Base-by-base conservation (phyloP, 2,113 vertebrate species). In the Cyprinodon variegatus region DNA sequence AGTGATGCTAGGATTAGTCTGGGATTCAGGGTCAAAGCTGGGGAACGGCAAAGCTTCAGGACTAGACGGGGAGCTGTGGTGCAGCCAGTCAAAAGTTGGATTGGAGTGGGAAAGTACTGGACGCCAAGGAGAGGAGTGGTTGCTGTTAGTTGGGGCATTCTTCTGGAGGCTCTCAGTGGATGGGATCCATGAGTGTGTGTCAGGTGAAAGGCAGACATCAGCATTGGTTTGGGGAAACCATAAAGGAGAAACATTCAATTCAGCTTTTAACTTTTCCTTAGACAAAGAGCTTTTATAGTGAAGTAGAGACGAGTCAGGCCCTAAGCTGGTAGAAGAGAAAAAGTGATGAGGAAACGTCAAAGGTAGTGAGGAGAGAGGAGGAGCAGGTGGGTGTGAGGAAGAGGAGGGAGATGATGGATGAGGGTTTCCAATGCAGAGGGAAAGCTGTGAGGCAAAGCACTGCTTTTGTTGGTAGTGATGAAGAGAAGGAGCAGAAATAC, bases 381-480 rank as follows among this genome's bases (percentile, higher is more conserved):
- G 60, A 81, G 72, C 36, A 46, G 83, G 71, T 2, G 72, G 76
- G 62, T 67, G 78, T 66, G 86, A 79, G 22, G 82, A 81, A 70
- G 76, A 36, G 72, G 65, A 80, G 63, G 81, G 62, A 74, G 78
- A 72, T 66, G 80, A 61, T 68, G 77, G 75, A 71, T 79, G 78
- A 84, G 81, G 39, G 48, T 80, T 82, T 86, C 88, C 80, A 50
- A 82, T 74, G 83, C 85, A 90, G 79, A 88, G 82, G 71, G 83
- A 90, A 83, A 89, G 79, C 86, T 91, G 91, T 60, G 92, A 89
- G 79, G 83, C 78, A 88, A 90, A 86, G 79, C n/a, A 62, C 53
- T 89, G 87, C 72, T 82, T 86, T 82, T 60, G 82, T 82, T 88
- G 84, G 81, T 74, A 91, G 74, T 85, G 86, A 68, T 77, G 81